Evolutionary conservation across 2,888 invertebrate genomes (phyloP), one percentile per base, ranked within the genome.

Genomic region (Drosophila histrio): DNA sequence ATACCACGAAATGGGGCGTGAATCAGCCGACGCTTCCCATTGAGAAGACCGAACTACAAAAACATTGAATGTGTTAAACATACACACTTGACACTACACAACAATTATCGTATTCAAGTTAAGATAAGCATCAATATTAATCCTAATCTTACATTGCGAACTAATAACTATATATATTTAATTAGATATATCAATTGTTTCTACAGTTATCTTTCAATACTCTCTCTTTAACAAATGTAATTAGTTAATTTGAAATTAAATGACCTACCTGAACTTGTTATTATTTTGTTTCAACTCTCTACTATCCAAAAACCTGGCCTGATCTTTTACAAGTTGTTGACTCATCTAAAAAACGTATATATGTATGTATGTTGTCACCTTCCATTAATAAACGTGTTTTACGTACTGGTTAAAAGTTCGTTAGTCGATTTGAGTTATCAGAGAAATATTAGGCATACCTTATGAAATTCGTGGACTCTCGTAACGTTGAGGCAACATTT

Each of bases 11-110:
- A 24, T 8, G 19, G 5, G 32, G 6, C 15, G 26, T 73, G 74
- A 74, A 38, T 74, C 69, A 73, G 49, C 15, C 24, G 11, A 5
- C 26, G 26, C 34, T 15, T 26, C 41, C 34, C 43, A 28, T 41
- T 30, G 11, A 53, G 28, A 28, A 38, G n/a, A 24, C 15, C 38
- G 39, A 66, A 22, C 58, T 17, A 17, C 15, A 9, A 9, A 32
- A 13, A 13, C 13, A 11, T 11, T 13, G n/a, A n/a, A n/a, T n/a
- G n/a, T n/a, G n/a, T n/a, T n/a, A n/a, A n/a, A n/a, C n/a, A n/a
- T n/a, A n/a, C n/a, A n/a, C n/a, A n/a, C n/a, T n/a, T n/a, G n/a
- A 43, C n/a, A 15, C 11, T 24, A 11, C 28, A 9, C 13, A 32
- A 11, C 3, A 3, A 36, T 36, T 17, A 36, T 36, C 9, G 36